Base-by-base conservation (phyloP, 2,113 vertebrate species). In the Brachyistius frenatus region DNA sequence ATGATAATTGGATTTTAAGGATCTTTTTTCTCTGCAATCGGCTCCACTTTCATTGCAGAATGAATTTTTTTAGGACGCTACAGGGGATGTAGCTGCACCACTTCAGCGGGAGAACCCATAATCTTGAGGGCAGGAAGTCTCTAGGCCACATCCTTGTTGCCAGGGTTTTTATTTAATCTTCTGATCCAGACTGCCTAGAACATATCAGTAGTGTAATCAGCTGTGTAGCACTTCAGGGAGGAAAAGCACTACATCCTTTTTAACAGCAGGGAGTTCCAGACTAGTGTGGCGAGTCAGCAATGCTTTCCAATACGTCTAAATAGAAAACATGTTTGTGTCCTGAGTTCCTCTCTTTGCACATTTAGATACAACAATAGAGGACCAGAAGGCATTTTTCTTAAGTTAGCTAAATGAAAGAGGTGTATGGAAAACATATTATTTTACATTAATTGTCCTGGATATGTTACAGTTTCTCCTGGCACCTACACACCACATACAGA, bases 121-220 rank as follows among this genome's bases (percentile, higher is more conserved):
- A 81, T 87, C 80, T 79, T 3, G 6, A 52, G 79, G 75, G 71
- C 90, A 92, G 90, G 89, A 92, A 92, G 89, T 90, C 64, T 89
- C 58, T 53, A 75, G 58, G 80, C 87, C 87, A 89, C 88, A 91
- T 91, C 92, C 88, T 83, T 61, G 77, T 83, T 86, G 58, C 74
- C 77, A 78, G 69, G 33, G 73, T 81, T 66, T 74, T 72, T 60
- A 66, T 88, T 86, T 87, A 87, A 91, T 91, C 86, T 64, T 67
- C 57, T 71, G 76, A 86, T 87, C 86, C 88, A 80, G 88, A 84
- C 80, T 78, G 84, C 61, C 67, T 72, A 4, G 33, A 81, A 78
- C 75, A 74, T 90, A 93, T 91, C 91, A 78, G 81, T 32, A 1
- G 72, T 84, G 73, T 89, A 92, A 93, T 94, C 86, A 87, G 78